Conservation (phyloP, 1,140 invertebrate species). For the Papilio dardanus region DNA sequence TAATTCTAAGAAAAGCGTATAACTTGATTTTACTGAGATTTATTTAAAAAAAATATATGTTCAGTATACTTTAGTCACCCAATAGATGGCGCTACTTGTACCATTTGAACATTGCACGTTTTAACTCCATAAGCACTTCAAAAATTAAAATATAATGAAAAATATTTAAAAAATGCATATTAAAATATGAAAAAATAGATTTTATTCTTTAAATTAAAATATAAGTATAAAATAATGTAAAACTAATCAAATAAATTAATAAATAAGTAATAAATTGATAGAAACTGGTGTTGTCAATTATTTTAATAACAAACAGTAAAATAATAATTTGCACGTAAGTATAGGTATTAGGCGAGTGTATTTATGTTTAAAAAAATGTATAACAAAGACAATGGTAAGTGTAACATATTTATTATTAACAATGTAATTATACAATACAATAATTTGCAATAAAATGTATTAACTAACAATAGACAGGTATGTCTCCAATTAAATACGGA, state of each 20-base stretch:
- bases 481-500: slow-evolving; percentile 70
- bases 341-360: too few species aligned
- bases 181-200: neutral
- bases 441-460: slow-evolving; percentile 33
- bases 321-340: too few species aligned
- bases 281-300: too few species aligned
- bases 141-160: too few species aligned
- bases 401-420: neutral
- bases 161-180: too few species aligned
- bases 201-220: too few species aligned
- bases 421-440: slow-evolving; percentile 21
- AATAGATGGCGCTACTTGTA: slow-evolving; percentile 14
- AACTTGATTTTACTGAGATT: neutral
- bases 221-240: too few species aligned
- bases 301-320: too few species aligned
- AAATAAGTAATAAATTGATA: too few species aligned
- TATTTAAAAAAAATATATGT: neutral
- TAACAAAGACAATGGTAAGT: neutral
- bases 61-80: neutral
- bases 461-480: slow-evolving; percentile 41
- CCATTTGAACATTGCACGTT: neutral
- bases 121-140: neutral
- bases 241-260: too few species aligned
- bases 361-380: neutral
- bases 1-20: too few species aligned